These are phyloP conservation scores for Basileuterus tristriatus DNA, from an alignment of 2,797 vertebrate genomes.

Conservation along the genomic window DNA sequence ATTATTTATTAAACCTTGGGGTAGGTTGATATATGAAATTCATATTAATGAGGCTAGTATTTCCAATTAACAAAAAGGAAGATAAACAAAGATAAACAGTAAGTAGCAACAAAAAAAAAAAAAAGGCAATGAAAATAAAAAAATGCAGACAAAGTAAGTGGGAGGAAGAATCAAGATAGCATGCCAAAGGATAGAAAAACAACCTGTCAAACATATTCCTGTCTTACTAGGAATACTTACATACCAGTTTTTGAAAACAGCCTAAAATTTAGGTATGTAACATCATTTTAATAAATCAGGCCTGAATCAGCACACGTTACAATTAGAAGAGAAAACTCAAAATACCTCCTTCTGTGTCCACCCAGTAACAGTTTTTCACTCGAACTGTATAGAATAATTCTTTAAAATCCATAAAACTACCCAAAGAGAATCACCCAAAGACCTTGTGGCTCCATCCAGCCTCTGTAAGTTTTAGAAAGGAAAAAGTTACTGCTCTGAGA, in stretches of 20 bases:
- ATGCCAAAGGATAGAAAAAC: neutral
- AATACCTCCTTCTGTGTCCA: neutral
- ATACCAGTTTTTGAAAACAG: neutral
- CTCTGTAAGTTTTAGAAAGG: neutral
- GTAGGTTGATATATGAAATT: neutral
- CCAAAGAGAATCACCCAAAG: neutral
- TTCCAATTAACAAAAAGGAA: neutral
- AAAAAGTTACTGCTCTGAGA: neutral
- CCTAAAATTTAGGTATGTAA: neutral
- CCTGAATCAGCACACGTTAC: neutral
- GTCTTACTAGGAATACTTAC: neutral
- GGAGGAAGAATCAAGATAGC: neutral
- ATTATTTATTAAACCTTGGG: neutral
- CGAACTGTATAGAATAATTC: neutral
- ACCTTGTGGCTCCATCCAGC: neutral
- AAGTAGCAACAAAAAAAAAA: neutral
- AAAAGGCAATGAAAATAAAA: neutral
- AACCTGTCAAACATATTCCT: neutral
- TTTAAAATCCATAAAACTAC: neutral
- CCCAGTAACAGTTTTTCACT: neutral
- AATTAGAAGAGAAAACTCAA: neutral
- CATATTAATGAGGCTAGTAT: neutral
- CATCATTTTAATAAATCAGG: neutral
- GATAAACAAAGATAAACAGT: neutral
- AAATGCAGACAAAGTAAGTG: neutral